Evolutionary conservation across 2,888 invertebrate species (phyloP).

Genomic region (Ichneumon xanthorius): DNA sequence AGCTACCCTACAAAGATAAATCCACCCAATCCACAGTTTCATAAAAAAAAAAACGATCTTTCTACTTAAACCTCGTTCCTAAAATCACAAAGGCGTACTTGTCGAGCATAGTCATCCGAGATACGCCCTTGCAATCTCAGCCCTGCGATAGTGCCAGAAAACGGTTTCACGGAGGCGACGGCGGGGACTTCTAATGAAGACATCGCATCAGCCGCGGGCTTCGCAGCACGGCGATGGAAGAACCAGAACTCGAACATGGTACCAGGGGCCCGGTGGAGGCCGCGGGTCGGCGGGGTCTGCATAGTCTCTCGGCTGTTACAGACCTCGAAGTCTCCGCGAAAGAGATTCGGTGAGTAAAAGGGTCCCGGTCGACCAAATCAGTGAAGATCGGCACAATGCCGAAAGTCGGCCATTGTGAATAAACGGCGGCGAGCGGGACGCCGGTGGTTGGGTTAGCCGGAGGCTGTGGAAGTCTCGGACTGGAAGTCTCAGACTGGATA

Average conservation of each 20-base stretch:
- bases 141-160: background rate
- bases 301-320: slow-evolving; percentile 14
- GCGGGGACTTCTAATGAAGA: slow-evolving; percentile 68
- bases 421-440: slow-evolving; percentile 42
- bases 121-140: background rate
- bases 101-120: background rate
- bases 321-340: slow-evolving; percentile 35
- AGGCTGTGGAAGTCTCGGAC: slow-evolving; percentile 18
- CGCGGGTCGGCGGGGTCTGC: background rate
- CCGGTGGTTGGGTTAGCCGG: slow-evolving; percentile 21
- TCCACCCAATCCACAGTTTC: background rate
- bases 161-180: slow-evolving; percentile 51
- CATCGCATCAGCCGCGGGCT: slow-evolving; percentile 66
- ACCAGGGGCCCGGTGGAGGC: no score
- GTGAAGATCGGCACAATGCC: slow-evolving; percentile 72
- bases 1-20: background rate
- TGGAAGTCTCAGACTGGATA: slow-evolving; percentile 44
- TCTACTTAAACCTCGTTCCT: background rate
- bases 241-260: slow-evolving; percentile 18
- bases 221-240: slow-evolving; percentile 55
- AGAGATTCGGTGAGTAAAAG: slow-evolving; percentile 70
- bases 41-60: background rate
- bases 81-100: background rate
- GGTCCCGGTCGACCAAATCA: slow-evolving; percentile 63
- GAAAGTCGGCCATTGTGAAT: slow-evolving; percentile 79